Evolutionary conservation across 1,140 invertebrate genomes (phyloP), one percentile per base, ranked within the genome.

Genomic region (Pseudomyrmex pallidus): DNA sequence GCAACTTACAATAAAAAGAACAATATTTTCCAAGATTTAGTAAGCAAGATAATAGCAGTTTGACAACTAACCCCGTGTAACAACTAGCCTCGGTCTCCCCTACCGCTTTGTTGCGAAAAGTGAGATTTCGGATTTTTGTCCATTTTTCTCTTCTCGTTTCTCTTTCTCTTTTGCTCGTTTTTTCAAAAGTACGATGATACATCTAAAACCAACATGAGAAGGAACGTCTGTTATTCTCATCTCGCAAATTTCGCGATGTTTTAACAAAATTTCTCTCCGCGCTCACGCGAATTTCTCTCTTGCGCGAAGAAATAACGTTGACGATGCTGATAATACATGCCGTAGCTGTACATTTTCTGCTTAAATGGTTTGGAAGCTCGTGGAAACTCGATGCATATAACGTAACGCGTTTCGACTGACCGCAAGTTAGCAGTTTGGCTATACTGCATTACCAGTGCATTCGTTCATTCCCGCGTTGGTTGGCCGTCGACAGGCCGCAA

Each of bases 371-470:
- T 44, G 35, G 20, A 70, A 66, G 15, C 52, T 46, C 10, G 63
- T 70, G 54, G 20, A 78, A 76, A 78, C 52, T 52, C 61, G 48
- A 44, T 63, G 59, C 59, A 35, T 63, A 59, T n/a, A 46, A 9
- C 35, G 35, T 20, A 25, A 25, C 17, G 35, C 44, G 66, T 59
- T 70, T 59, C 54, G 17, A 68, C 2, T 70, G 76, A 59, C 54
- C 76, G 20, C 44, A 44, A 78, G 64, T 78, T 70, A 70, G 66
- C 35, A 57, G 54, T 59, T 59, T 67, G 35, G 50, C 64, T 78
- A 78, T 44, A 68, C 52, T 68, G 44, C 54, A 78, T 78, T 78
- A 78, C 44, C 54, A 57, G 52, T 35, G 54, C 64, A 70, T 78
- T 78, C 76, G 64, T 78, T 70, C 54, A 70, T 78, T 35, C 20